Conservation (phyloP, 1,140 invertebrate species). For the Drosophila mayri region DNA sequence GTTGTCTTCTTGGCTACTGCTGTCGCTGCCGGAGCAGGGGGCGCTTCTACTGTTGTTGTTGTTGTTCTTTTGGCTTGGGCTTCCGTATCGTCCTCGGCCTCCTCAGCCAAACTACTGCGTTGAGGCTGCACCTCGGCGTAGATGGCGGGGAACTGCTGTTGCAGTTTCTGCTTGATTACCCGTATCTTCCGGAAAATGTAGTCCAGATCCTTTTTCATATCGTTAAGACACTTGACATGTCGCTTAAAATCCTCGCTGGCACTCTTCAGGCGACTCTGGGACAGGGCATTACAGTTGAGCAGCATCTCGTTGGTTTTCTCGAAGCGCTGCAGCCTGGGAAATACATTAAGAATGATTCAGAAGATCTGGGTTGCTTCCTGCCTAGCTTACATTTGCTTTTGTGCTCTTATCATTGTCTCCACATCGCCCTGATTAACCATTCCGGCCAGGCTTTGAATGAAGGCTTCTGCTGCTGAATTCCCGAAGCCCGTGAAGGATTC, state of each 20-base stretch:
- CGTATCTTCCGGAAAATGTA: slow-evolving; percentile 90
- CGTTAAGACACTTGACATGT: slow-evolving; percentile 92
- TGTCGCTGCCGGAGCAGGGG: not conserved
- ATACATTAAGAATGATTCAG: not conserved
- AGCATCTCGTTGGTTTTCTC: slow-evolving; percentile 99
- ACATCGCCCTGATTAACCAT: slow-evolving; percentile 96
- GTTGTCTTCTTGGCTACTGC: slow-evolving; percentile 46
- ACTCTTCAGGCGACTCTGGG: slow-evolving; percentile 91
- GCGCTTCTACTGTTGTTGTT: not conserved
- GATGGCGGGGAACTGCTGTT: slow-evolving; percentile 94
- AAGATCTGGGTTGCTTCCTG: not conserved
- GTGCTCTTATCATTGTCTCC: slow-evolving; percentile 94
- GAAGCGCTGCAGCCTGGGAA: slow-evolving; percentile 94
- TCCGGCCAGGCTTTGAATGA: slow-evolving; percentile 94
- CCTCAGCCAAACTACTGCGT: slow-evolving; percentile 87
- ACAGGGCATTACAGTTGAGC: slow-evolving; percentile 96
- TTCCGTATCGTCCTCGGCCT: slow-evolving; percentile 87
- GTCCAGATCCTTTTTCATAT: slow-evolving; percentile 90
- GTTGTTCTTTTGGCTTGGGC: slow-evolving; percentile 12
- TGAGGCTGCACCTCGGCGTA: slow-evolving; percentile 88
- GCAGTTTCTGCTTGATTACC: slow-evolving; percentile 92
- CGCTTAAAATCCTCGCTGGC: slow-evolving; percentile 95
- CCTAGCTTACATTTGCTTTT: slow-evolving; percentile 94
- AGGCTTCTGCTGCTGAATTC: slow-evolving; percentile 93
- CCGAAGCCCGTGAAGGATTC: slow-evolving; percentile 68